Conservation (phyloP, 2,797 vertebrate genomes). For the Sylvilagus floridanus region DNA sequence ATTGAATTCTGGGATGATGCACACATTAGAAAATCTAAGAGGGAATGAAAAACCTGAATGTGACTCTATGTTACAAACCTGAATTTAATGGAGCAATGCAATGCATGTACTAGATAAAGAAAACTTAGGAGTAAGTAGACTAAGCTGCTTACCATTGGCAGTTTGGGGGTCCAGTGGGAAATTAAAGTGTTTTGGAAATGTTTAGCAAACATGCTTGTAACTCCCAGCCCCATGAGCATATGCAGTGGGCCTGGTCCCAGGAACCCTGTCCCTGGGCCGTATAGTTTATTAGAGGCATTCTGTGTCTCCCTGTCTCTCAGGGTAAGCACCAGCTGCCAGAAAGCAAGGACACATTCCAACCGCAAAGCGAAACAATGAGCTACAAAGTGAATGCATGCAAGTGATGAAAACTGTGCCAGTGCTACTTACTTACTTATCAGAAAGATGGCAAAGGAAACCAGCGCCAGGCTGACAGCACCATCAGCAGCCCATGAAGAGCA, state of each 20-base stretch:
- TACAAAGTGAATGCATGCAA: fast-evolving
- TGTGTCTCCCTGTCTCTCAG: fast-evolving
- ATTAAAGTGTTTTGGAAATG: not conserved
- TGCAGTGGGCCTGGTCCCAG: no score
- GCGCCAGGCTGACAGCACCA: conserved; percentile 85
- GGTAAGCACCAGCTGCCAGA: not conserved
- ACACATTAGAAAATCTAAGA: not conserved
- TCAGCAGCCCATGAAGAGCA: conserved; percentile 84
- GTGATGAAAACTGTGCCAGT: fast-evolving
- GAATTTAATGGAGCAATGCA: not conserved
- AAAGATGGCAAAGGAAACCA: conserved; percentile 88
- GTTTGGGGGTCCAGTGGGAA: not conserved
- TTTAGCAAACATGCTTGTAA: not conserved
- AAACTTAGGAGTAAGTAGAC: not conserved
- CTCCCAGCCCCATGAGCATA: not conserved
- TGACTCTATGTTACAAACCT: not conserved
- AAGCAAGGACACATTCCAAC: not conserved
- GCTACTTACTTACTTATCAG: conserved; percentile 89
- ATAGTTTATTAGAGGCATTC: no score
- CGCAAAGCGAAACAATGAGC: not conserved
- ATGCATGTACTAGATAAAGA: not conserved
- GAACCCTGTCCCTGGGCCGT: not conserved
- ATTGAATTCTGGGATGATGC: not conserved
- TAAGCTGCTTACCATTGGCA: not conserved
- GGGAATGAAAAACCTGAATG: not conserved